A percentile compares a stretch with the other conserved stretches of the same genome.
Evolutionary conservation across 2,888 invertebrate genomes (phyloP).

Genomic region (Cyclophora punctaria): DNA sequence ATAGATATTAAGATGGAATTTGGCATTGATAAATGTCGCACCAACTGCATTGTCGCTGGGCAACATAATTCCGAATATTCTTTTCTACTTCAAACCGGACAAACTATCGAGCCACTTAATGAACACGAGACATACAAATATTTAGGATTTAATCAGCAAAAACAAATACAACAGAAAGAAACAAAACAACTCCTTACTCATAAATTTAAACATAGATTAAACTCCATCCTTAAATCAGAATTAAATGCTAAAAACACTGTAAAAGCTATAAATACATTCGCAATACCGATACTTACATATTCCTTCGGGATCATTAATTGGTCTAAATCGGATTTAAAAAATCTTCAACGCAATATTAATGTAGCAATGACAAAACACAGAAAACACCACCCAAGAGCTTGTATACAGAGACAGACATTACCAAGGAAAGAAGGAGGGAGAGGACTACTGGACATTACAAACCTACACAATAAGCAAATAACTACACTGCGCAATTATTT

Average conservation of each 20-base stretch:
- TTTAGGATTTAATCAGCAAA: background rate
- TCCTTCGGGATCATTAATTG: conserved; percentile 4
- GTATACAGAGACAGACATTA: background rate
- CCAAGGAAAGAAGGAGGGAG: background rate
- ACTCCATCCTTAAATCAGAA: background rate
- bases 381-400: conserved; percentile 4
- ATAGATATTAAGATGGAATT: too few relatives aligned
- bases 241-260: background rate
- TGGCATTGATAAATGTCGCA: too few relatives aligned
- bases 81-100: too few relatives aligned
- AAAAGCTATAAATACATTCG: conserved; percentile 6
- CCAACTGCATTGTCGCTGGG: too few relatives aligned
- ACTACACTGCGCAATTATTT: background rate
- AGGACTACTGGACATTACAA: background rate
- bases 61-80: too few relatives aligned
- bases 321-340: conserved; percentile 4
- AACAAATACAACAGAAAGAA: background rate
- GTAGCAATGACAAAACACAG: conserved; percentile 4
- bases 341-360: conserved; percentile 3
- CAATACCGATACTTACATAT: conserved; percentile 3
- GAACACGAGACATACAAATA: background rate
- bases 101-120: background rate
- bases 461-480: background rate
- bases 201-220: background rate
- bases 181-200: background rate